These are phyloP conservation scores for Xylocampa areola DNA, from an alignment of 2,888 invertebrate genomes.

Conservation along the genomic window DNA sequence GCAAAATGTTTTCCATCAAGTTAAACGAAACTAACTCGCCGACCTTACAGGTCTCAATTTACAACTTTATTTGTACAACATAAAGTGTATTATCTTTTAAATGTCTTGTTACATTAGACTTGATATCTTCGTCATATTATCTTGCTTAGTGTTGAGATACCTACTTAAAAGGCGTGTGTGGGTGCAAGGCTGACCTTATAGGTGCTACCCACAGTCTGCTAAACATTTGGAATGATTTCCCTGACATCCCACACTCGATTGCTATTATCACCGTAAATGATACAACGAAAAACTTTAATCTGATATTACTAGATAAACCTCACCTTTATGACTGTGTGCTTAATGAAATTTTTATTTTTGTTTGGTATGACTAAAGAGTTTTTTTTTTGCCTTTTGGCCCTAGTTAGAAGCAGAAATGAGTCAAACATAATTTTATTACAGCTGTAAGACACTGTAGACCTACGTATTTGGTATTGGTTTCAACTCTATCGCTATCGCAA, in stretches of 20 bases:
- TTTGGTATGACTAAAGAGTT: no score
- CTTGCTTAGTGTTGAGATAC: conserved; percentile 80
- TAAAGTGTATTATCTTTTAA: conserved; percentile 57
- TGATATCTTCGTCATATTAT: conserved; percentile 55
- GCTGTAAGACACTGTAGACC: no score
- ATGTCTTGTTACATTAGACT: conserved; percentile 53
- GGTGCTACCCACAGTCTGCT: conserved; percentile 84
- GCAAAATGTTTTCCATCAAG: conserved; percentile 73
- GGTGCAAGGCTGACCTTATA: conserved; percentile 90
- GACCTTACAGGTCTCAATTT: conserved; percentile 27
- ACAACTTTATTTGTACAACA: conserved; percentile 12
- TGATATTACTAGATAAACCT: conserved; percentile 17
- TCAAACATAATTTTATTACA: no score
- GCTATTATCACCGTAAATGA: conserved; percentile 79
- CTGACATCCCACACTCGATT: conserved; percentile 79
- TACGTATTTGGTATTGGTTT: no score
- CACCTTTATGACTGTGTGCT: no score
- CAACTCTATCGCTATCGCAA: no score
- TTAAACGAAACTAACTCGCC: conserved; percentile 54
- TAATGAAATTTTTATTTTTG: no score
- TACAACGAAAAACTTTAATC: conserved; percentile 50
- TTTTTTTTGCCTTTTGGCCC: no score
- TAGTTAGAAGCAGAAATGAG: no score
- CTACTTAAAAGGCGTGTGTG: conserved; percentile 84
- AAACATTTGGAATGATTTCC: conserved; percentile 86